Conservation (phyloP, 2,888 invertebrate species). For the Erebia epiphron region DNA sequence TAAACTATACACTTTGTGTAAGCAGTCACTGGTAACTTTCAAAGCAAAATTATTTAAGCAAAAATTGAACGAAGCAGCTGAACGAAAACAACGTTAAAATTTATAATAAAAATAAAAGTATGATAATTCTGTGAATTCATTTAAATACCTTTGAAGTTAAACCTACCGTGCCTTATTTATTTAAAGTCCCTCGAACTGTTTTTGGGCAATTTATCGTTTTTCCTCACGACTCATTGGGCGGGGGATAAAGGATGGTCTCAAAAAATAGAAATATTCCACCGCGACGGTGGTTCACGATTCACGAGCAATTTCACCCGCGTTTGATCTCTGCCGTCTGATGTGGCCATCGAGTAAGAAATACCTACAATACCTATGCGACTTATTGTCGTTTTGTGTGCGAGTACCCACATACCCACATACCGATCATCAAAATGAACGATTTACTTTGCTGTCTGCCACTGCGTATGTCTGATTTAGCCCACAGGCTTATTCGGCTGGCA, state of each 20-base stretch:
- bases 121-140: conserved; percentile 14
- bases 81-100: conserved; percentile 8
- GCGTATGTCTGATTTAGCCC: too few species aligned
- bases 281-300: conserved; percentile 46
- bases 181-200: conserved; percentile 21
- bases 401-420: not conserved
- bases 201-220: conserved; percentile 24
- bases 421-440: not conserved
- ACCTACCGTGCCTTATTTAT: conserved; percentile 40
- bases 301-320: conserved; percentile 52
- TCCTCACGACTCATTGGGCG: conserved; percentile 24
- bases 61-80: not conserved
- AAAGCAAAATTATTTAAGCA: not conserved
- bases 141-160: conserved; percentile 46
- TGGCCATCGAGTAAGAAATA: conserved; percentile 16
- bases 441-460: too few species aligned
- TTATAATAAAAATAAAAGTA: conserved; percentile 17
- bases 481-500: too few species aligned
- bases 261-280: conserved; percentile 29
- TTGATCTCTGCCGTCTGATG: conserved; percentile 39
- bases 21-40: too few species aligned
- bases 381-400: too few species aligned
- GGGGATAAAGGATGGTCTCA: conserved; percentile 22
- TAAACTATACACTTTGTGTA: too few species aligned
- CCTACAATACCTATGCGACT: not conserved